These are phyloP conservation scores for Myiothlypis chrysogaster DNA, from an alignment of 2,797 vertebrate species.

Conservation along the genomic window DNA sequence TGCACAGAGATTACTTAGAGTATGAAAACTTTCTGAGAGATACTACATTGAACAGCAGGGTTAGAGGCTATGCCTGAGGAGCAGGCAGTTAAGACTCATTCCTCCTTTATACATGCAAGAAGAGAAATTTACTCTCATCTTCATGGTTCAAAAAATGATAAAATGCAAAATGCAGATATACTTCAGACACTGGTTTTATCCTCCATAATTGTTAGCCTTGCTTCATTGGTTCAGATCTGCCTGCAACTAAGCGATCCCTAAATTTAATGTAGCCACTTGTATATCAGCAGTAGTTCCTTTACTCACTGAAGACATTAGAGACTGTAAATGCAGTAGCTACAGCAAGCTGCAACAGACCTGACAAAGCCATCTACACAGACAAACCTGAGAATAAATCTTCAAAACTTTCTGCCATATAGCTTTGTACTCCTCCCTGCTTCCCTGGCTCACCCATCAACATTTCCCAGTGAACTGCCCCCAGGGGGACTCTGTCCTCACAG, in stretches of 20 bases:
- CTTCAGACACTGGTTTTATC: neutral
- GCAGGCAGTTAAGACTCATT: neutral
- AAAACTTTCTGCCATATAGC: neutral
- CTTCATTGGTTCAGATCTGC: neutral
- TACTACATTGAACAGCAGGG: neutral
- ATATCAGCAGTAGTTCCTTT: neutral
- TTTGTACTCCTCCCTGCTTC: neutral
- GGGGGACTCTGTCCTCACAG: neutral
- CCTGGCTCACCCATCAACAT: neutral
- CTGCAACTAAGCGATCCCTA: neutral
- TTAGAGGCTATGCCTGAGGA: neutral
- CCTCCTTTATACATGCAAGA: neutral
- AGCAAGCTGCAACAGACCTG: neutral
- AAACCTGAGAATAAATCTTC: neutral
- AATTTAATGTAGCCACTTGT: neutral
- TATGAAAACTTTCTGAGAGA: neutral
- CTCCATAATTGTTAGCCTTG: neutral
- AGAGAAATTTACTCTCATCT: neutral
- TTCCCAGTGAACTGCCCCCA: neutral
- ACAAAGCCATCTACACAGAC: neutral
- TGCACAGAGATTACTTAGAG: neutral
- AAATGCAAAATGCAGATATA: neutral
- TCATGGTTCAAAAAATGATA: neutral
- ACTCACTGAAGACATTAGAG: neutral
- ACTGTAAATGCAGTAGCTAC: neutral